These are phyloP conservation scores for Drosophila willistoni DNA, from an alignment of 1,140 invertebrate genomes.

Conservation along the genomic window DNA sequence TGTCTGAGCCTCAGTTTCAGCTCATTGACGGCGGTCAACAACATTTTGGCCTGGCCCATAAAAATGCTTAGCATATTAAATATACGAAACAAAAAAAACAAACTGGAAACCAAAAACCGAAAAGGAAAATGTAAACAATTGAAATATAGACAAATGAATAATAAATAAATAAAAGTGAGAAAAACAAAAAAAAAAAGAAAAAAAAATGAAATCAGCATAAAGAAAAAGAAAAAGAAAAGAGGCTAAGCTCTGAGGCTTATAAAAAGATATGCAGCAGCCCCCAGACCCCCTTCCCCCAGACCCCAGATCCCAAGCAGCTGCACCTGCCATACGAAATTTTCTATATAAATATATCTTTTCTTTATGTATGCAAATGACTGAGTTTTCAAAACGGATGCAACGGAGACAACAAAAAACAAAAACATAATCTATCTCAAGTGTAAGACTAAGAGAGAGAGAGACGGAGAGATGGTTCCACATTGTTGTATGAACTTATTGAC, in stretches of 20 bases:
- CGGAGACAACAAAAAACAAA: slow-evolving; percentile 27
- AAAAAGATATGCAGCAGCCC: slow-evolving; percentile 48
- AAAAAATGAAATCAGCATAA: slow-evolving; percentile 28
- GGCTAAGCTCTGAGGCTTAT: slow-evolving; percentile 21
- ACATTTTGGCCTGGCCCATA: slow-evolving; percentile 65
- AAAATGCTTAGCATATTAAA: slow-evolving; percentile 76
- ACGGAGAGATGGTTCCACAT: slow-evolving; percentile 46
- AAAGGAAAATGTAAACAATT: slow-evolving; percentile 77
- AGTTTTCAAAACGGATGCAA: slow-evolving; percentile 55
- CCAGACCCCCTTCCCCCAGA: slow-evolving; percentile 12
- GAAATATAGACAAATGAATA: slow-evolving; percentile 33
- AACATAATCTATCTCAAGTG: slow-evolving; percentile 34
- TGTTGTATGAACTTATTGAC: slow-evolving; percentile 29
- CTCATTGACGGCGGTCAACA: slow-evolving; percentile 55
- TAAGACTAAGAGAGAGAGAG: background rate
- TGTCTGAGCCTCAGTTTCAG: slow-evolving; percentile 2
- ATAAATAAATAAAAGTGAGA: slow-evolving; percentile 23
- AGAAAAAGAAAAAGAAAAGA: slow-evolving; percentile 14
- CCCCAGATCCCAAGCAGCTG: slow-evolving; percentile 27
- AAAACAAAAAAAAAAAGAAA: slow-evolving; percentile 19
- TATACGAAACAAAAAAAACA: background rate
- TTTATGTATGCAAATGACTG: slow-evolving; percentile 44
- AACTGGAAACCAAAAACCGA: slow-evolving; percentile 32
- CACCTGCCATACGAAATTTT: slow-evolving; percentile 51
- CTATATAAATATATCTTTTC: slow-evolving; percentile 21